Conservation (phyloP, 2,113 vertebrate genomes). For the Sinosuthora webbiana region DNA sequence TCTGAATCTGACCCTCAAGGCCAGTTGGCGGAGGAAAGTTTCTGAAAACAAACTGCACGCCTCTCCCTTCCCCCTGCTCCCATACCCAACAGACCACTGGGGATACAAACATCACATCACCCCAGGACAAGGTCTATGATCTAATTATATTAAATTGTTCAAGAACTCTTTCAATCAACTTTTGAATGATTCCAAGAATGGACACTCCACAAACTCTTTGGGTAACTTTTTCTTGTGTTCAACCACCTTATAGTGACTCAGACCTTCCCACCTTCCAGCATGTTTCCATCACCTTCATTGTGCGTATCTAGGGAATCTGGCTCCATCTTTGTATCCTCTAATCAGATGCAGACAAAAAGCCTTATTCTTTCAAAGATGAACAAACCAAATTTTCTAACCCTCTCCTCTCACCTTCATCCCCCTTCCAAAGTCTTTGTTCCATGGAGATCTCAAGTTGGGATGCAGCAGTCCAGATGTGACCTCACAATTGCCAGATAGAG, state of each 20-base stretch:
- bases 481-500: neutral
- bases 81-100: no score
- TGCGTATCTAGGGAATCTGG: neutral
- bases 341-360: neutral
- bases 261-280: neutral
- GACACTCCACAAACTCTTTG: neutral
- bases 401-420: neutral
- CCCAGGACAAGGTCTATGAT: neutral
- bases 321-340: neutral
- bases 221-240: neutral
- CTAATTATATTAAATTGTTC: neutral
- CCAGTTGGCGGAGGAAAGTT: no score
- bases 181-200: neutral
- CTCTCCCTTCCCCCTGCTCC: no score
- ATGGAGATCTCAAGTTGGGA: neutral
- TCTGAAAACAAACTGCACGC: no score
- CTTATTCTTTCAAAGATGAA: neutral
- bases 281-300: neutral
- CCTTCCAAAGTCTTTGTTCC: neutral
- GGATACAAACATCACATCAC: no score
- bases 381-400: neutral
- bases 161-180: neutral
- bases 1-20: no score
- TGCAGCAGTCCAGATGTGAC: neutral
- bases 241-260: neutral